Evolutionary conservation across 2,888 invertebrate genomes (phyloP), one percentile per base, ranked within the genome.

Genomic region (Orthosia cruda): DNA sequence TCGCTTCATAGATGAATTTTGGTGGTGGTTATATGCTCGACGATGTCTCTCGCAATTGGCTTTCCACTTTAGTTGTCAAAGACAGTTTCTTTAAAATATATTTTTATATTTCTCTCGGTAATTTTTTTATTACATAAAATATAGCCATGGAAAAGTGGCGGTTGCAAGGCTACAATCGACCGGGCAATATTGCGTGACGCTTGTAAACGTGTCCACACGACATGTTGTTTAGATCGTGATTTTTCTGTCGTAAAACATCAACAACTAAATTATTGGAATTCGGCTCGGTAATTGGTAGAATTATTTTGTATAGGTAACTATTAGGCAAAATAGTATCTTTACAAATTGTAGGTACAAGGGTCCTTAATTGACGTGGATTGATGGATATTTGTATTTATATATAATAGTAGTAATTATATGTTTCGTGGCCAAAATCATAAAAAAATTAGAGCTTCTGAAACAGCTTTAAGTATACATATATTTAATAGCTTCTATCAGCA

Each of bases 171-270:
- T 47, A 71, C 47, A 71, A 81, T 80, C 73, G 75, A 78, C 71
- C 71, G 63, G 20, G 62, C 20, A 40, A 71, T 78, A 68, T 85
- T 62, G 87, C 85, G 85, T 85, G 85, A 73, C 70, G n/a, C n/a
- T 57, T 57, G 68, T 74, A 47, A 67, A 76, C 57, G 50, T 71
- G 61, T 47, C 59, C 65, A 77, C 85, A 74, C 85, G 87, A 65
- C 71, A 79, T 71, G 71, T 77, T 71, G 79, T 81, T 78, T 69
- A 73, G 71, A 58, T 66, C 61, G 23, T 71, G 74, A 71, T 84
- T 77, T 74, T 71, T 65, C 40, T 71, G 69, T 71, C 54, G 47
- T 80, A 77, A 71, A 83, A 69, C 40, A 52, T 75, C 52, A 72
- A 74, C 62, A 72, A 80, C 72, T 71, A 67, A 70, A 86, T 84